A percentile compares a stretch with the other conserved stretches of the same genome.
phyloP scores from a whole-genome alignment of 2,888 invertebrate species.

The Oscheius sp. region DNA sequence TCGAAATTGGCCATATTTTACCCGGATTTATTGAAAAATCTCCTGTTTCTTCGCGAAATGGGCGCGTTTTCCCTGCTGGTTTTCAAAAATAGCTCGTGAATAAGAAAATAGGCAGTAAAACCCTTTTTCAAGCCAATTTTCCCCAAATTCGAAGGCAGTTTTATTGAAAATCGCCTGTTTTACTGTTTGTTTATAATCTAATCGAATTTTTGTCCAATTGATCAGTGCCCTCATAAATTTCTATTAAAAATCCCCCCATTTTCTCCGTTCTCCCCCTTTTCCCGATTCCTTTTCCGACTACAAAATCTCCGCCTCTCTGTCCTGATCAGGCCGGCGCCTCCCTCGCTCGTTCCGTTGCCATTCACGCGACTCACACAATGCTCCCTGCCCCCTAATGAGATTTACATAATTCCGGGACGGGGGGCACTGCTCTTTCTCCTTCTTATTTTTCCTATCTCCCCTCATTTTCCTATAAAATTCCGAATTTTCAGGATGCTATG shows the following conservation, averaged over 20 bases:
- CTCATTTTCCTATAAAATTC: background rate
- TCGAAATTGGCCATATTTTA: no score
- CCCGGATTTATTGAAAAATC: no score
- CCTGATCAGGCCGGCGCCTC: background rate
- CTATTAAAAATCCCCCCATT: background rate
- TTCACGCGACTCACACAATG: constrained; percentile 30
- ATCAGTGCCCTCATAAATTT: no score
- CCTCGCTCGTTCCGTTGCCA: constrained; percentile 28
- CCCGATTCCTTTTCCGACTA: background rate
- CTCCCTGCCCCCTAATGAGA: constrained; percentile 30
- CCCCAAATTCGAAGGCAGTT: no score
- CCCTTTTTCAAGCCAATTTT: no score
- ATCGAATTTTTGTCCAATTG: no score
- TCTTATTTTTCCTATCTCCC: constrained; percentile 5
- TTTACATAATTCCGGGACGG: constrained; percentile 33
- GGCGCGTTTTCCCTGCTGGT: no score
- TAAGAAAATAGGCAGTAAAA: no score
- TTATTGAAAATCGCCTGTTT: no score
- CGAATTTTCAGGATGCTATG: constrained; percentile 27
- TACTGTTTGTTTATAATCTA: no score
- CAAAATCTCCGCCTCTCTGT: background rate
- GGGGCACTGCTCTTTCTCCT: background rate
- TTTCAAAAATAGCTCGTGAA: no score
- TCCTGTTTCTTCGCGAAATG: no score
- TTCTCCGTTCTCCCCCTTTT: background rate